These are phyloP conservation scores for Dasyprocta punctata DNA, from an alignment of 2,113 vertebrate genomes.

Conservation along the genomic window DNA sequence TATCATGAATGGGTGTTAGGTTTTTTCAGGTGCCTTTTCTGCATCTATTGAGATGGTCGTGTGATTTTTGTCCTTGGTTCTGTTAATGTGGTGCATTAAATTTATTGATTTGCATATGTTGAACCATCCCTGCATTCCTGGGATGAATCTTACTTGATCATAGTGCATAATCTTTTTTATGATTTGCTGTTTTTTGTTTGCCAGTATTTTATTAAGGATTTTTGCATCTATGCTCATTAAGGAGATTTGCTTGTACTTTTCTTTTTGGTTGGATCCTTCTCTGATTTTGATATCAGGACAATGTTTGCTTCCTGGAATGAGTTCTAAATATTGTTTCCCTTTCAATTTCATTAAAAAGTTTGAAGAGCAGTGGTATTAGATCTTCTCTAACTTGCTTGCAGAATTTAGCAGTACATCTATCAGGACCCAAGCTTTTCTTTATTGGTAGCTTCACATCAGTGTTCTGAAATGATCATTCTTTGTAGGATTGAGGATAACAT, in stretches of 20 bases:
- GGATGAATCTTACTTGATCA: not conserved
- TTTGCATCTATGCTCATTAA: not conserved
- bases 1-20: not conserved
- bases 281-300: not conserved
- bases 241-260: not conserved
- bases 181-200: not conserved
- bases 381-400: not conserved
- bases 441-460: not conserved
- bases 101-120: not conserved
- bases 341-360: not conserved
- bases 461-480: constrained; percentile 28
- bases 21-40: not conserved
- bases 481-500: not conserved
- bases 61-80: not conserved
- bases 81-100: not conserved
- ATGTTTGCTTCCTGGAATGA: not conserved
- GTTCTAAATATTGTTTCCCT: not conserved
- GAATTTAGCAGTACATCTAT: not conserved
- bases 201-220: not conserved
- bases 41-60: no score
- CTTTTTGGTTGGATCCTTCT: not conserved
- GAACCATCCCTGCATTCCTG: not conserved
- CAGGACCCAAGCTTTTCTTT: not conserved
- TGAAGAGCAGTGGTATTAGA: not conserved
- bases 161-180: not conserved